Evolutionary conservation across 1,140 invertebrate genomes (phyloP).

Genomic region (Drosophila kohkoa): DNA sequence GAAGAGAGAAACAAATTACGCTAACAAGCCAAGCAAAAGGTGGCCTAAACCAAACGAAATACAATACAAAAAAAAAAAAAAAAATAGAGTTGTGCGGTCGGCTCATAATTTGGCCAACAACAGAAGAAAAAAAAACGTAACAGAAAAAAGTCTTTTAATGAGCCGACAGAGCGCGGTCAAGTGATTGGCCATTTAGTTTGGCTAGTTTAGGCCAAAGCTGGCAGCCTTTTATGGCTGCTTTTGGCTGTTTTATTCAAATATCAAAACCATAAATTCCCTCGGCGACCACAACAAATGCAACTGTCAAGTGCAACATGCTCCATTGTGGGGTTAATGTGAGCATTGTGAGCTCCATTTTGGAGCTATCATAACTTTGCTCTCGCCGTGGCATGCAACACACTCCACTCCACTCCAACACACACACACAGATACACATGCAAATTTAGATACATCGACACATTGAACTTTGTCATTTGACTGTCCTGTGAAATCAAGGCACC

Average conservation of each 20-base stretch:
- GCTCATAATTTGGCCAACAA: constrained; percentile 62
- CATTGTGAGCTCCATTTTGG: constrained; percentile 69
- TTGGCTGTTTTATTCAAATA: constrained; percentile 74
- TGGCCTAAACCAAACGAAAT: not conserved
- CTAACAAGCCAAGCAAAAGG: constrained; percentile 38
- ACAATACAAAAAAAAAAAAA: not conserved
- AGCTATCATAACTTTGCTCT: constrained; percentile 43
- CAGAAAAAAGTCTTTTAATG: constrained; percentile 58
- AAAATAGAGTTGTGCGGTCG: constrained; percentile 24
- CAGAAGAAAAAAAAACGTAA: too few relatives aligned
- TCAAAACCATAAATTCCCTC: constrained; percentile 62
- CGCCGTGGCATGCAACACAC: constrained; percentile 14
- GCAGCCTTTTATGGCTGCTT: constrained; percentile 58
- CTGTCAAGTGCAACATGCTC: constrained; percentile 70
- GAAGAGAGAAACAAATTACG: constrained; percentile 27
- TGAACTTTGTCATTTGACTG: constrained; percentile 52
- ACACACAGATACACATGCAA: constrained; percentile 2
- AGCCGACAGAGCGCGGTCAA: constrained; percentile 42
- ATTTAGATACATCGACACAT: constrained; percentile 3
- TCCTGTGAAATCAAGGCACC: constrained; percentile 43
- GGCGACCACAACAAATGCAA: constrained; percentile 46
- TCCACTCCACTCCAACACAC: not conserved
- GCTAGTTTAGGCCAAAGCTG: constrained; percentile 7
- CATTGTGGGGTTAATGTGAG: constrained; percentile 71
- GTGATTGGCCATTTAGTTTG: constrained; percentile 49